Evolutionary conservation across 2,797 vertebrate species (phyloP).

Genomic region (Acrossocheilus fasciatus): DNA sequence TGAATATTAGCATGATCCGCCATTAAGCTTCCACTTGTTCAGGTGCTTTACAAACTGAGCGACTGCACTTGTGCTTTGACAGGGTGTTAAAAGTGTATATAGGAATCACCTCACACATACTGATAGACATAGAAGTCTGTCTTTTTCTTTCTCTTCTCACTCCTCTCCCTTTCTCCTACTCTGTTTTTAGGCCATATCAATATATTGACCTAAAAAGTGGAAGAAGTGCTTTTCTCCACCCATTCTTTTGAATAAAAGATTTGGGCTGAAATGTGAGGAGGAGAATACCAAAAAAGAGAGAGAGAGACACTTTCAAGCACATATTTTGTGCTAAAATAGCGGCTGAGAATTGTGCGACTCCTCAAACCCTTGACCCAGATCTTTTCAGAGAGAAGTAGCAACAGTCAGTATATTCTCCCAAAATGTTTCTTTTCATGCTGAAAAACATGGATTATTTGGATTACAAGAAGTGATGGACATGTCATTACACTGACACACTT

Average conservation of each 20-base stretch:
- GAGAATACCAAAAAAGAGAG: neutral
- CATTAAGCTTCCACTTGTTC: neutral
- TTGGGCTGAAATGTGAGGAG: neutral
- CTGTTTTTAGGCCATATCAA: neutral
- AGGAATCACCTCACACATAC: neutral
- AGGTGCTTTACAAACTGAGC: neutral
- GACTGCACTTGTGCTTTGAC: neutral
- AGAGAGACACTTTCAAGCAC: neutral
- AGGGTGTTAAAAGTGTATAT: neutral
- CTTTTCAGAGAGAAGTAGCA: neutral
- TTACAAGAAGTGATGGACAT: neutral
- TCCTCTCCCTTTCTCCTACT: neutral
- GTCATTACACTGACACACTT: constrained; percentile 13
- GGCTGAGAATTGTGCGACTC: neutral
- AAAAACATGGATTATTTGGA: neutral
- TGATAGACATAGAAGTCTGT: neutral
- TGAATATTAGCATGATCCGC: neutral
- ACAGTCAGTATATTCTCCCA: neutral
- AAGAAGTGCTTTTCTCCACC: neutral
- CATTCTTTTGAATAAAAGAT: constrained; percentile 14
- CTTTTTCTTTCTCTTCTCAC: neutral
- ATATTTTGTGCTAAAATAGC: neutral
- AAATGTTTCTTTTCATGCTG: neutral
- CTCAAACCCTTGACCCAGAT: constrained; percentile 13
- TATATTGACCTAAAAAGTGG: neutral